Conservation (phyloP, 2,797 vertebrate genomes). For the Lepidocolaptes lacrymiger region DNA sequence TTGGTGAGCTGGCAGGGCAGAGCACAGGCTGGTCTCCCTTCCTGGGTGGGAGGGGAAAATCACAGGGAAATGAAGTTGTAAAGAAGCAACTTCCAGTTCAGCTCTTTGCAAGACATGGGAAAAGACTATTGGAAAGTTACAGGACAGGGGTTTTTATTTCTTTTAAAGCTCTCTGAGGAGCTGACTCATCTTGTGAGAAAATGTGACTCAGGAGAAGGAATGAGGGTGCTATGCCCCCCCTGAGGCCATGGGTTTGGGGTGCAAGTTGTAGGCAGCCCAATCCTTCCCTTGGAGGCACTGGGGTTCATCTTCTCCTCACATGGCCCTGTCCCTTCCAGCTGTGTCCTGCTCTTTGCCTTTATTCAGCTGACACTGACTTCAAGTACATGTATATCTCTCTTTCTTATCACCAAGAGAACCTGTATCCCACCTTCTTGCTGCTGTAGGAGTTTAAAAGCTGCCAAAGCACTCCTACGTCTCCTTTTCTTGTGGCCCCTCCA, state of each 20-base stretch:
- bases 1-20: not conserved
- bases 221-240: not conserved
- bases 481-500: not conserved
- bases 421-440: not conserved
- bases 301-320: not conserved
- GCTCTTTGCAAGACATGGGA: not conserved
- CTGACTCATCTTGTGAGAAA: not conserved
- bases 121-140: not conserved
- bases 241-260: not conserved
- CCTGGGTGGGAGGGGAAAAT: accelerated
- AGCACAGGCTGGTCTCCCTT: not conserved
- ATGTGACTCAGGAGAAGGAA: not conserved
- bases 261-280: not conserved
- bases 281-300: not conserved
- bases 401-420: not conserved
- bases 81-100: not conserved
- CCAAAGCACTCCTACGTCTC: not conserved
- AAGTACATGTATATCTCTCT: not conserved
- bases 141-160: not conserved
- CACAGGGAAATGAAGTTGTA: not conserved
- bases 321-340: not conserved
- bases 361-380: not conserved
- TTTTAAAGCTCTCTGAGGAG: not conserved
- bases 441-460: not conserved
- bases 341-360: not conserved